Percentiles rank a stretch among this genome's conserved stretches.
These are phyloP conservation scores for Thermophis baileyi DNA, from an alignment of 2,113 vertebrate genomes.

Conservation along the genomic window DNA sequence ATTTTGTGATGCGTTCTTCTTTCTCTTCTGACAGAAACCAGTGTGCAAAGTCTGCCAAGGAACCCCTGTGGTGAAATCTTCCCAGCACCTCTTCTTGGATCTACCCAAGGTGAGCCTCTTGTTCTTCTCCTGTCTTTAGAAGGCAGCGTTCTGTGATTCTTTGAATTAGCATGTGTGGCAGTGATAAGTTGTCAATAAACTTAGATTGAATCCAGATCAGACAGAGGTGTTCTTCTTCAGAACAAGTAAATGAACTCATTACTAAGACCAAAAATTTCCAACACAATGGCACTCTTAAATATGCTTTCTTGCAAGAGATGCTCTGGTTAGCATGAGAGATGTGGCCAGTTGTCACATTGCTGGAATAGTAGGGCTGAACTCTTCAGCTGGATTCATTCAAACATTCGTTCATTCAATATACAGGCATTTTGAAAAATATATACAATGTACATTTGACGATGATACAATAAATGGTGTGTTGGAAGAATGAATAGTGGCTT, in stretches of 20 bases:
- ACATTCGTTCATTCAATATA: neutral
- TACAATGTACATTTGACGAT: neutral
- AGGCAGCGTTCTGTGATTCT: neutral
- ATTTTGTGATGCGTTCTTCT: neutral
- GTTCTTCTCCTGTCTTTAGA: constrained; percentile 25
- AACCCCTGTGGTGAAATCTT: constrained; percentile 79
- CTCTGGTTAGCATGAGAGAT: neutral
- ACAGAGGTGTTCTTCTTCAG: neutral
- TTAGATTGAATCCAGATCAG: neutral
- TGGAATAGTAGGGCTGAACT: neutral
- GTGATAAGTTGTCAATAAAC: neutral
- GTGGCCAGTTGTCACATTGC: neutral
- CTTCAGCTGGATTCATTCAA: neutral
- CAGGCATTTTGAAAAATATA: neutral
- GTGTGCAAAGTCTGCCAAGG: constrained; percentile 88
- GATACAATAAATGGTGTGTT: neutral
- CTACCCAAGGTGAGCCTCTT: constrained; percentile 79
- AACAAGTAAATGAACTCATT: neutral
- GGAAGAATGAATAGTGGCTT: neutral
- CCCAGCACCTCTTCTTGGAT: constrained; percentile 90
- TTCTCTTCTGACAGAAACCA: constrained; percentile 72
- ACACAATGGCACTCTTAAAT: neutral
- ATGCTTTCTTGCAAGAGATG: neutral
- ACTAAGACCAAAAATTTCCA: neutral
- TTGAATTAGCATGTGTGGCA: neutral